These are phyloP conservation scores for Halocaridina rubra DNA, from an alignment of 2,888 invertebrate species.

Conservation along the genomic window DNA sequence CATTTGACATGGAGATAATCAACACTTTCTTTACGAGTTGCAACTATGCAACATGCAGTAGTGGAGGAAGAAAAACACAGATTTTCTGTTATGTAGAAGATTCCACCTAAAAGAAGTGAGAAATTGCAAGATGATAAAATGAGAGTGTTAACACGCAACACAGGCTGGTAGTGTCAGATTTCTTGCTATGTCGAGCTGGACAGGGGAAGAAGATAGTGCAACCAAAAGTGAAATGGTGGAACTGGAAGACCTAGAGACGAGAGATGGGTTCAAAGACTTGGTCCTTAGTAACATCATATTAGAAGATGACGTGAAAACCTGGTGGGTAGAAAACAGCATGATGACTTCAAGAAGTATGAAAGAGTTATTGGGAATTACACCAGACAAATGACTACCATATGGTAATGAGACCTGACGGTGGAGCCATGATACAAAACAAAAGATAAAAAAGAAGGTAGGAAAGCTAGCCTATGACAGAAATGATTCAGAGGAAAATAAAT, in stretches of 20 bases:
- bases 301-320: neutral
- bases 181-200: too few relatives aligned
- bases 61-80: neutral
- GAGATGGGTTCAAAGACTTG: neutral
- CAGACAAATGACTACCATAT: neutral
- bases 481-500: too few relatives aligned
- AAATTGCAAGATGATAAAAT: neutral
- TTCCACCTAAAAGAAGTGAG: neutral
- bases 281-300: neutral
- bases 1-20: neutral
- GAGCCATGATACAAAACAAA: neutral
- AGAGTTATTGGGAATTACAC: neutral
- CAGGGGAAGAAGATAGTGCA: neutral
- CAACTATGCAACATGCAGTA: too few relatives aligned
- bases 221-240: neutral
- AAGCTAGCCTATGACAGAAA: too few relatives aligned
- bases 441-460: neutral
- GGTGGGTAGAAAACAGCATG: neutral
- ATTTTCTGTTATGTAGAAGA: neutral
- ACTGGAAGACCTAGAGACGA: neutral
- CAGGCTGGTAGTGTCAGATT: neutral
- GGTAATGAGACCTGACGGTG: neutral
- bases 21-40: neutral
- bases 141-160: too few relatives aligned
- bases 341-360: neutral